These are phyloP conservation scores for Peromyscus melanophrys DNA, from an alignment of 2,797 vertebrate genomes.

Conservation along the genomic window DNA sequence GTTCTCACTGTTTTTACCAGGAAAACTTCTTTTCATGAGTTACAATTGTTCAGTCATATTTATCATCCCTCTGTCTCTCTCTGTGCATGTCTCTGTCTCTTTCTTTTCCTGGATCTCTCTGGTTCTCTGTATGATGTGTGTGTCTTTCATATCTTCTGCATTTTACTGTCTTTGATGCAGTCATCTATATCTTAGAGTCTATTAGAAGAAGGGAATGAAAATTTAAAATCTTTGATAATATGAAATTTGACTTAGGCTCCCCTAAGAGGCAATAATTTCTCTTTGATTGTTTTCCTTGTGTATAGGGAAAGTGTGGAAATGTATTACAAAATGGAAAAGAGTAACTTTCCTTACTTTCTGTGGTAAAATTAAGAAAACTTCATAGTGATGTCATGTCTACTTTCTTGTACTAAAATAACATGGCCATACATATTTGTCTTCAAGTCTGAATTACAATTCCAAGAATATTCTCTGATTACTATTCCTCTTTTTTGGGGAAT, in stretches of 20 bases:
- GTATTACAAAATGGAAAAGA: neutral
- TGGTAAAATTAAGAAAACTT: neutral
- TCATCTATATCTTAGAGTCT: neutral
- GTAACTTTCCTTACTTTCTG: neutral
- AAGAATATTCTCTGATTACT: neutral
- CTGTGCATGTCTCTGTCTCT: neutral
- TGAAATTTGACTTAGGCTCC: neutral
- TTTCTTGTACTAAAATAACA: conserved; percentile 39
- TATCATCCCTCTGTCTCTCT: neutral
- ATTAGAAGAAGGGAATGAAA: neutral
- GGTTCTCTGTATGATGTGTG: neutral
- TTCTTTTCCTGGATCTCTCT: neutral
- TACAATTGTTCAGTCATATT: neutral
- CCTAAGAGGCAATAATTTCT: neutral
- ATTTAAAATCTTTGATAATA: neutral
- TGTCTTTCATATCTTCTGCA: neutral
- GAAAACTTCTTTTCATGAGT: conserved; percentile 2
- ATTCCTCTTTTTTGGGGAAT: neutral
- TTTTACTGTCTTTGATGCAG: neutral
- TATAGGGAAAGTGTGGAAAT: neutral
- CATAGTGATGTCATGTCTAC: neutral
- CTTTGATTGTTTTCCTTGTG: neutral
- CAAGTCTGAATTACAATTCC: neutral
- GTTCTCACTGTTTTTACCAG: conserved; percentile 17
- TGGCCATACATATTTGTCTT: neutral